Evolutionary conservation across 1,140 invertebrate genomes (phyloP).

Genomic region (Trichomalopsis sarcophagae): DNA sequence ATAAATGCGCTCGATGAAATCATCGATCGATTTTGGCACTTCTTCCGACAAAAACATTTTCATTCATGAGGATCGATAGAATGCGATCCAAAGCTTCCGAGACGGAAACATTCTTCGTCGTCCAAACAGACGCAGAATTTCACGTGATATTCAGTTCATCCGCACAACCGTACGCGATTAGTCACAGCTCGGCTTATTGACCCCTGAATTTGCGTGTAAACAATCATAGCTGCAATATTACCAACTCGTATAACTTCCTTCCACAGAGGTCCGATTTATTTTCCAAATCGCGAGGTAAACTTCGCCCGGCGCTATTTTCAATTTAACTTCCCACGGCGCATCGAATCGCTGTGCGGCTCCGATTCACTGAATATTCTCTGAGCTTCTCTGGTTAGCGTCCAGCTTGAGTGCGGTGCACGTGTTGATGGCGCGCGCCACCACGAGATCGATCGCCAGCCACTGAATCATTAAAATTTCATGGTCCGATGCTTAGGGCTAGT

Average conservation of each 20-base stretch:
- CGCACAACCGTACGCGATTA: too few relatives aligned
- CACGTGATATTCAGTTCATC: too few relatives aligned
- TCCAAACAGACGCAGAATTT: too few relatives aligned
- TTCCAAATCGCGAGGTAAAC: not conserved
- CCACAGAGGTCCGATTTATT: not conserved
- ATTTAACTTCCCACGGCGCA: not conserved
- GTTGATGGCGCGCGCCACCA: not conserved
- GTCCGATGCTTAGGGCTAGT: not conserved
- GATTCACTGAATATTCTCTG: conserved; percentile 7
- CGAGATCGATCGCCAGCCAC: conserved; percentile 7
- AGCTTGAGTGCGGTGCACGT: not conserved
- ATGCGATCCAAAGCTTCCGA: not conserved
- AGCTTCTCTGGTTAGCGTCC: conserved; percentile 18
- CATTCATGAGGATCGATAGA: not conserved
- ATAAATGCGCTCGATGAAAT: not conserved
- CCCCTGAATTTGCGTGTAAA: not conserved
- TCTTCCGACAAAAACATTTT: not conserved
- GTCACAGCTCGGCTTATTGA: too few relatives aligned
- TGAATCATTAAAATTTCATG: conserved; percentile 23
- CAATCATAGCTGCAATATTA: not conserved
- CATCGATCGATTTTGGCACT: not conserved
- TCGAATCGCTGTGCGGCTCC: not conserved
- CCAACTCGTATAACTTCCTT: not conserved
- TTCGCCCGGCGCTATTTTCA: not conserved
- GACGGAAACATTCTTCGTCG: not conserved